Conservation (phyloP, 2,797 vertebrate genomes). For the Galago senegalensis region DNA sequence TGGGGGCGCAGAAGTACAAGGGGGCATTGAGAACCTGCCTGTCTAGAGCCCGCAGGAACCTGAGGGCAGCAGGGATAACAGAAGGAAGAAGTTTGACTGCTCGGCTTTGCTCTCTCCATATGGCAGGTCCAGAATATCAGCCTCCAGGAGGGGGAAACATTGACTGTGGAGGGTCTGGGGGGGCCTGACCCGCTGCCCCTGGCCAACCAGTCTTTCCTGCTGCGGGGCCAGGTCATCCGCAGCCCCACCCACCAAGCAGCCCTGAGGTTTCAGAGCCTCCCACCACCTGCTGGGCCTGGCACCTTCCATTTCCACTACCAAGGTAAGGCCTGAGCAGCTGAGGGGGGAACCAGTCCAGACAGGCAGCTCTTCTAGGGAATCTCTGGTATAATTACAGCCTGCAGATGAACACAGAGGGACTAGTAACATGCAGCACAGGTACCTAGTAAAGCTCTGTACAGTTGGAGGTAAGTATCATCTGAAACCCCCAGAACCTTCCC, state of each 20-base stretch:
- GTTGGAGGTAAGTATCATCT: not conserved
- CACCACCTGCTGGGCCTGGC: conserved; percentile 89
- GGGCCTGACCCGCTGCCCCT: conserved; percentile 93
- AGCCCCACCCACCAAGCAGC: conserved; percentile 97
- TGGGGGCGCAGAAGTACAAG: not conserved
- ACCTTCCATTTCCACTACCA: conserved; percentile 95
- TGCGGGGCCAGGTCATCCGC: conserved; percentile 95
- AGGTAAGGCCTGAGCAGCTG: conserved; percentile 90
- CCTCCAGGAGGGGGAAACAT: conserved; percentile 92
- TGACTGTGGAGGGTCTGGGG: conserved; percentile 94
- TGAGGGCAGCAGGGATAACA: not conserved
- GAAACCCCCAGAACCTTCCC: not conserved
- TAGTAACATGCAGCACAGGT: not conserved
- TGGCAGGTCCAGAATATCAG: conserved; percentile 96
- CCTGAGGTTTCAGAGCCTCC: conserved; percentile 93
- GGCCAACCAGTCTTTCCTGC: conserved; percentile 95
- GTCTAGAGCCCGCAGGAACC: not conserved
- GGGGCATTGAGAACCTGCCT: not conserved
- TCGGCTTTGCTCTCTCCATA: conserved; percentile 56
- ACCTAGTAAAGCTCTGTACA: not conserved
- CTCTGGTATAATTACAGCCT: not conserved
- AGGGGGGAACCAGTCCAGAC: not conserved
- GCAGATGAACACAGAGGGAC: not conserved
- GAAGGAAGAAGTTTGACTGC: conserved; percentile 49
- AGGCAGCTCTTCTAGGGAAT: not conserved